These are phyloP conservation scores for Teleogryllus occipitalis DNA, from an alignment of 1,140 invertebrate species.

Conservation along the genomic window DNA sequence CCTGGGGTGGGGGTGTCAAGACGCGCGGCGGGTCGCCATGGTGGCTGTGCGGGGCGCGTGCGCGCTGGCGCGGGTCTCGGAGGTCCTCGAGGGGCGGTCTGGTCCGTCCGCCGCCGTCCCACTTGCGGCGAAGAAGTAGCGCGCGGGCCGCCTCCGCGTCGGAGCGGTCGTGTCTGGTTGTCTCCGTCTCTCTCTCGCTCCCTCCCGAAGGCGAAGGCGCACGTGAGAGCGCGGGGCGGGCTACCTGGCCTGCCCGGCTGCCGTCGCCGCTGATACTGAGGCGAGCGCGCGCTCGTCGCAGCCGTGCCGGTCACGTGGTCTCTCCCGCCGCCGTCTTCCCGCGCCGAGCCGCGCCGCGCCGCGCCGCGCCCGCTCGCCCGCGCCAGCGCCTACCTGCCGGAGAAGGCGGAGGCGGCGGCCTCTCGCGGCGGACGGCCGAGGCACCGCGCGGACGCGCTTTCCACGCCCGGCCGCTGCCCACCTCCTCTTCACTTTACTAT, in stretches of 20 bases:
- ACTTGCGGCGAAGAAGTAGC: not conserved
- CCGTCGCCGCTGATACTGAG: not conserved
- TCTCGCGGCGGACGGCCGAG: too few relatives aligned
- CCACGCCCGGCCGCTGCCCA: too few relatives aligned
- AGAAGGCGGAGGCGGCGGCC: not conserved
- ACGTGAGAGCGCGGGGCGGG: not conserved
- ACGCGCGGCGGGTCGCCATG: not conserved
- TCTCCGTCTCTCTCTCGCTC: too few relatives aligned
- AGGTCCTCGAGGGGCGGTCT: too few relatives aligned
- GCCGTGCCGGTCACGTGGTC: slow-evolving; percentile 28
- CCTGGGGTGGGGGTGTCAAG: not conserved
- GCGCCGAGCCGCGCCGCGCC: slow-evolving; percentile 40
- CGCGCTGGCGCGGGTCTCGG: too few relatives aligned
- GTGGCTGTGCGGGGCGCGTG: not conserved
- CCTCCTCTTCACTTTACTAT: too few relatives aligned
- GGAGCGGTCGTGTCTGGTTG: too few relatives aligned
- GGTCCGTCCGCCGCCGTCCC: not conserved
- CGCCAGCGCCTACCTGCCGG: slow-evolving; percentile 17
- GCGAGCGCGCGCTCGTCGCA: too few relatives aligned
- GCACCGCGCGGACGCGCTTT: too few relatives aligned
- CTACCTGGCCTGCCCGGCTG: not conserved
- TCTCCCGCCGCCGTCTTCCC: slow-evolving; percentile 33
- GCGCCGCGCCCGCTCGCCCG: slow-evolving; percentile 39
- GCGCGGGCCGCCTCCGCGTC: too few relatives aligned
- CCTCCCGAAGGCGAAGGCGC: not conserved